Conservation (phyloP, 2,888 invertebrate species). For the Epirrita christyi region DNA sequence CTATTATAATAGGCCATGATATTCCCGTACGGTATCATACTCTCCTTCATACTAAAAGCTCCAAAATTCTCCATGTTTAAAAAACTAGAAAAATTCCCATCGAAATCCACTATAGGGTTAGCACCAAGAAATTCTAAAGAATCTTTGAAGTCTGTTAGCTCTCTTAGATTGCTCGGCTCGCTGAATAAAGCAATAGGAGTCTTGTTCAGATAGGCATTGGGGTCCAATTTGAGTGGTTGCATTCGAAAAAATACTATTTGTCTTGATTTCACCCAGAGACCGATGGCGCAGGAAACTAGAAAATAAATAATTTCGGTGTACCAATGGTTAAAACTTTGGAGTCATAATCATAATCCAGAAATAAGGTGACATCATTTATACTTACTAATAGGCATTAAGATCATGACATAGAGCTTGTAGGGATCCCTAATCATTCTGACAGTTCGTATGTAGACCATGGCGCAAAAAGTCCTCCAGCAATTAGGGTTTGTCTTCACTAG, state of each 20-base stretch:
- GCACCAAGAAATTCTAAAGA: slow-evolving; percentile 71
- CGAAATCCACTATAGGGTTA: slow-evolving; percentile 79
- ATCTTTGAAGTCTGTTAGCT: slow-evolving; percentile 65
- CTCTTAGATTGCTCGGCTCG: slow-evolving; percentile 68
- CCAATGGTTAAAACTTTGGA: too few relatives aligned
- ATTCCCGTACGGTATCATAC: slow-evolving; percentile 80
- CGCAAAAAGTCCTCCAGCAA: slow-evolving; percentile 86
- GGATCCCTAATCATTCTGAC: slow-evolving; percentile 88
- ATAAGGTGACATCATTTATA: slow-evolving; percentile 21
- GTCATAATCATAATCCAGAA: too few relatives aligned
- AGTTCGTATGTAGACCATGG: slow-evolving; percentile 87
- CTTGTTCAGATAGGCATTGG: slow-evolving; percentile 84
- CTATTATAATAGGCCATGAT: slow-evolving; percentile 90
- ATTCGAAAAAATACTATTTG: slow-evolving; percentile 87
- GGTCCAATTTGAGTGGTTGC: slow-evolving; percentile 86
- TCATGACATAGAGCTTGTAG: slow-evolving; percentile 90
- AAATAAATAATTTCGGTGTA: slow-evolving; percentile 25
- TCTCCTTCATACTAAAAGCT: slow-evolving; percentile 86
- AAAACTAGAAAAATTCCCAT: slow-evolving; percentile 87
- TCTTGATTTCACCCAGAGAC: slow-evolving; percentile 86
- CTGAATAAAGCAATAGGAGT: slow-evolving; percentile 87
- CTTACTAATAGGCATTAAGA: slow-evolving; percentile 88
- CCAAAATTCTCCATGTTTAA: slow-evolving; percentile 87
- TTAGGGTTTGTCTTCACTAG: slow-evolving; percentile 87
- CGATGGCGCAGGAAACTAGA: slow-evolving; percentile 87